Conservation (phyloP, 2,113 vertebrate genomes). For the Cyanoramphus novaezelandiae region DNA sequence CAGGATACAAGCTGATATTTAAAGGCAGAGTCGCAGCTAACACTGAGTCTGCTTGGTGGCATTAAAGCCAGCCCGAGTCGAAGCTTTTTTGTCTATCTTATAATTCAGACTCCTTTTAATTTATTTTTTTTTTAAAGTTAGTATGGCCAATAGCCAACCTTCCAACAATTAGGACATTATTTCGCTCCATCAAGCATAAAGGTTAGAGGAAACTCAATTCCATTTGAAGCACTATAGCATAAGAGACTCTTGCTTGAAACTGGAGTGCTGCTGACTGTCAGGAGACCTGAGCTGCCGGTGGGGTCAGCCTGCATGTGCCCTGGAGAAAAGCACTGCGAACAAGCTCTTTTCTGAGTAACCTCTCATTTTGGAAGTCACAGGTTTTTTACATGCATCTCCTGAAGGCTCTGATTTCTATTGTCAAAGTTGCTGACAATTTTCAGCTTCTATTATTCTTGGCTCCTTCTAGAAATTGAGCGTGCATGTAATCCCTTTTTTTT, state of each 20-base stretch:
- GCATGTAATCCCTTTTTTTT: background rate
- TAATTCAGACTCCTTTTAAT: background rate
- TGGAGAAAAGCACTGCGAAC: background rate
- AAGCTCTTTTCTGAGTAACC: background rate
- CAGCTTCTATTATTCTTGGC: background rate
- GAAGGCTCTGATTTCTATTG: background rate
- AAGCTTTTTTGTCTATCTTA: background rate
- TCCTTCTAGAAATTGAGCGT: background rate
- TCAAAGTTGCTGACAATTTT: background rate
- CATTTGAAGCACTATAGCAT: background rate
- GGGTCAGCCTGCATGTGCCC: background rate
- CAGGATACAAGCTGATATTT: background rate
- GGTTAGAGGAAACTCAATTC: conserved; percentile 10
- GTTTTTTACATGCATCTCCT: background rate
- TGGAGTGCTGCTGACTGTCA: background rate
- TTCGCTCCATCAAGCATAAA: background rate
- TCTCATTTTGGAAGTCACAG: background rate
- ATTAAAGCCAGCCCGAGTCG: background rate
- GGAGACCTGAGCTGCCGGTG: background rate
- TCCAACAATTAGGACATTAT: background rate
- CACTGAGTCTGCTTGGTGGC: background rate
- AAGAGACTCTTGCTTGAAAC: conserved; percentile 3
- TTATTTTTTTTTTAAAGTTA: background rate
- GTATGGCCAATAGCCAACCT: background rate
- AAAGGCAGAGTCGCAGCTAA: background rate